Evolutionary conservation across 2,888 invertebrate genomes (phyloP).

Genomic region (Podotricha telesiphe): DNA sequence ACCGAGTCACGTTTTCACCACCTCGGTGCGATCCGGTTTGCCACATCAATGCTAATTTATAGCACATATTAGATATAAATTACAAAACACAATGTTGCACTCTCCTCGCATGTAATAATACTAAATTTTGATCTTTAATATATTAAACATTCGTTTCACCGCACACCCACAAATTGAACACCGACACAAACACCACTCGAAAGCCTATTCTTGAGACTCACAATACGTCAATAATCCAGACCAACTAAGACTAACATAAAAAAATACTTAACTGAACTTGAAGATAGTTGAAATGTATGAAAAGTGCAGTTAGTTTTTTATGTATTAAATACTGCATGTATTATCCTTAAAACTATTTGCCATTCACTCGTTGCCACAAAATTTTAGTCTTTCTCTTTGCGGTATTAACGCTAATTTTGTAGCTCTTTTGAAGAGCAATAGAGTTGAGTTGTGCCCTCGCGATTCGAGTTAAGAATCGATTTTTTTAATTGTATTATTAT

Average conservation of each 20-base stretch:
- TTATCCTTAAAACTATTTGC: constrained; percentile 13
- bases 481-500: background rate
- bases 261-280: constrained; percentile 14
- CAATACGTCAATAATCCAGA: constrained; percentile 78
- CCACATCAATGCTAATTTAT: constrained; percentile 76
- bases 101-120: constrained; percentile 50
- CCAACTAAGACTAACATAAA: constrained; percentile 43
- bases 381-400: constrained; percentile 26
- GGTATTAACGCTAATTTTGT: constrained; percentile 27
- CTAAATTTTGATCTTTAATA: constrained; percentile 49
- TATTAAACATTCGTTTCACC: constrained; percentile 50
- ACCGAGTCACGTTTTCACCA: constrained; percentile 76
- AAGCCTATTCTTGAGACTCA: constrained; percentile 62
- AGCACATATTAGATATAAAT: constrained; percentile 61
- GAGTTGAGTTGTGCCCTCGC: constrained; percentile 1
- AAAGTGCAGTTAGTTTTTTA: background rate
- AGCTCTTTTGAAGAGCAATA: constrained; percentile 27
- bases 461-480: constrained; percentile 24
- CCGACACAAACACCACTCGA: constrained; percentile 69
- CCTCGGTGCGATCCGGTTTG: constrained; percentile 76
- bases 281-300: constrained; percentile 4
- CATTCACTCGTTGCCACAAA: constrained; percentile 12
- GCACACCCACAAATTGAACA: constrained; percentile 65
- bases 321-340: background rate
- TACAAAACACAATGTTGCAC: constrained; percentile 48